Conservation (phyloP, 2,113 vertebrate species). For the Neofelis nebulosa region DNA sequence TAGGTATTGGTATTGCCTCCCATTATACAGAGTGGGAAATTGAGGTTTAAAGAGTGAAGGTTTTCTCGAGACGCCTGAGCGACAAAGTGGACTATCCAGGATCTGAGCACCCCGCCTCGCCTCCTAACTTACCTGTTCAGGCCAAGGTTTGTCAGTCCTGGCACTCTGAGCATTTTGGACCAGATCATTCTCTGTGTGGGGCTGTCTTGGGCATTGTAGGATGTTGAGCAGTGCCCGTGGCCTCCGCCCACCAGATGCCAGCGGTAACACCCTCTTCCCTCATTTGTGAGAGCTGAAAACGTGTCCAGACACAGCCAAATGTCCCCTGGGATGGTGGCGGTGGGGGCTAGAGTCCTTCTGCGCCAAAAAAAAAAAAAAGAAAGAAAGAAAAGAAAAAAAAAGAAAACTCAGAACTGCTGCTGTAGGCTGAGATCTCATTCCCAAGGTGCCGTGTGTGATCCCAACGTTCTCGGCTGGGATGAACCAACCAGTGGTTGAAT, state of each 20-base stretch:
- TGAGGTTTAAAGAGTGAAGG: not conserved
- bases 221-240: no score
- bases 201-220: fast-evolving
- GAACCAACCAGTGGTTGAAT: not conserved
- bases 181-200: no score
- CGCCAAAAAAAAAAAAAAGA: no score
- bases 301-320: not conserved
- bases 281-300: not conserved
- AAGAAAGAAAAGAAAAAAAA: no score
- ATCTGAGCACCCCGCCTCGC: not conserved
- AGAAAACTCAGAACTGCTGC: not conserved
- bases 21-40: not conserved
- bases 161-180: not conserved
- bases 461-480: not conserved
- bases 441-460: not conserved
- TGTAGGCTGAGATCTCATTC: not conserved
- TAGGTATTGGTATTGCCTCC: not conserved
- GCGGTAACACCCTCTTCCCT: not conserved
- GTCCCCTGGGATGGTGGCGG: not conserved
- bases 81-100: not conserved
- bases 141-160: not conserved
- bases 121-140: not conserved
- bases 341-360: fast-evolving
- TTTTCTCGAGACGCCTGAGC: not conserved
- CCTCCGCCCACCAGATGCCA: not conserved